A percentile compares a stretch with the other conserved stretches of the same genome.
phyloP scores from a whole-genome alignment of 2,797 vertebrate species.

The Echeneis naucrates region DNA sequence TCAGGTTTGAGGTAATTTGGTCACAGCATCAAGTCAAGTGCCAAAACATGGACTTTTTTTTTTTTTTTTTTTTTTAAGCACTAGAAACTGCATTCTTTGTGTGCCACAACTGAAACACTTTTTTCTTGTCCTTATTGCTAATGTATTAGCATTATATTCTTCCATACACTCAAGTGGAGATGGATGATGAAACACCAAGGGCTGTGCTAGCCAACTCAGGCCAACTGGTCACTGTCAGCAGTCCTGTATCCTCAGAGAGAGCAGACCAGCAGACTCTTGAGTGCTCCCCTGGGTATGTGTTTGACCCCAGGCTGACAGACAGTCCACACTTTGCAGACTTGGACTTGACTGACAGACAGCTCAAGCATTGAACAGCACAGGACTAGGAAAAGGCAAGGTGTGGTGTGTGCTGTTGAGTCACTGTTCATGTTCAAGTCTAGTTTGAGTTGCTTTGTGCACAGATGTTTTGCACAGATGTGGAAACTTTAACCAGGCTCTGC shows the following conservation, averaged over 20 bases:
- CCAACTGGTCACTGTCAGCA: slow-evolving; percentile 47
- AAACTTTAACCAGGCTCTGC: slow-evolving; percentile 70
- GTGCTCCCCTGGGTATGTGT: slow-evolving; percentile 26
- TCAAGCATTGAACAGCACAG: slow-evolving; percentile 35
- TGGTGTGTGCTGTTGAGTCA: slow-evolving; percentile 44
- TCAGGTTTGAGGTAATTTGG: slow-evolving; percentile 48
- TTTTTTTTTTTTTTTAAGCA: background rate
- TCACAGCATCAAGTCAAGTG: slow-evolving; percentile 56
- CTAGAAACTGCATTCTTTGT: slow-evolving; percentile 11
- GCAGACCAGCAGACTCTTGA: background rate
- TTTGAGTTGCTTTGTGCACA: slow-evolving; percentile 67
- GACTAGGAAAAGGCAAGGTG: slow-evolving; percentile 16
- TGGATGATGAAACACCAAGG: slow-evolving; percentile 53
- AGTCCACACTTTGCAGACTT: slow-evolving; percentile 17
- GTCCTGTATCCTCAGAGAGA: slow-evolving; percentile 40
- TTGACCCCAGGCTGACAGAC: slow-evolving; percentile 28
- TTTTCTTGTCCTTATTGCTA: slow-evolving; percentile 8
- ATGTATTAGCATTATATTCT: slow-evolving; percentile 34
- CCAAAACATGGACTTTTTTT: slow-evolving; percentile 46
- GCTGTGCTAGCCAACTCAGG: slow-evolving; percentile 56
- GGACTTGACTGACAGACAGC: slow-evolving; percentile 2
- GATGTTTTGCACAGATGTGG: slow-evolving; percentile 70
- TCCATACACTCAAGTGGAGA: slow-evolving; percentile 39
- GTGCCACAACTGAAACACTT: slow-evolving; percentile 43
- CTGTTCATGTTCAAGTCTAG: slow-evolving; percentile 49